Percentiles rank a stretch among this genome's conserved stretches.
These are phyloP conservation scores for Bombus vancouverensis DNA, from an alignment of 1,140 invertebrate genomes.

Conservation along the genomic window DNA sequence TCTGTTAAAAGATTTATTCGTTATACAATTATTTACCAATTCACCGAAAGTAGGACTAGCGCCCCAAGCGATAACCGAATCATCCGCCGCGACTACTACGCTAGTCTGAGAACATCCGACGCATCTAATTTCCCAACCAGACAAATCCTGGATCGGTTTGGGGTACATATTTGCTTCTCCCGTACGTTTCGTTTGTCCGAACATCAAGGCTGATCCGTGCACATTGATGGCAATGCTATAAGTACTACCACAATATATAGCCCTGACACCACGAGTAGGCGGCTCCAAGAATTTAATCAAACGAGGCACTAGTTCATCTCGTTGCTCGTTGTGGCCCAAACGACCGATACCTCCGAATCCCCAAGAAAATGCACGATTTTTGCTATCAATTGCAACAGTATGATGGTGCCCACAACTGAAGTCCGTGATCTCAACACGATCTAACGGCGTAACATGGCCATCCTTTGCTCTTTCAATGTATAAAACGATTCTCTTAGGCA, in stretches of 20 bases:
- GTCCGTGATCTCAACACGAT: conserved; percentile 94
- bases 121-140: conserved; percentile 94
- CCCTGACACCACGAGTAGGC: conserved; percentile 90
- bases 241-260: conserved; percentile 92
- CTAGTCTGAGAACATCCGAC: conserved; percentile 91
- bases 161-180: conserved; percentile 98
- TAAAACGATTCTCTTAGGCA: conserved; percentile 91
- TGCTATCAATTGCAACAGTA: conserved; percentile 93
- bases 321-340: conserved; percentile 94
- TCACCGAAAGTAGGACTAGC: conserved; percentile 95
- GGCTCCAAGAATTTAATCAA: conserved; percentile 95
- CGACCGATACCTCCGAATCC: conserved; percentile 97
- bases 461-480: conserved; percentile 95
- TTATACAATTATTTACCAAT: conserved; percentile 84
- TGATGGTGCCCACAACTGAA: conserved; percentile 96
- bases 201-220: conserved; percentile 90
- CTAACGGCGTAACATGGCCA: conserved; percentile 91
- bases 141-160: conserved; percentile 95
- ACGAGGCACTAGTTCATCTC: conserved; percentile 95
- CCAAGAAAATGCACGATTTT: conserved; percentile 95
- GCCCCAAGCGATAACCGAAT: conserved; percentile 95
- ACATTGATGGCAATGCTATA: conserved; percentile 93
- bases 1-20: neutral
- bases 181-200: conserved; percentile 95
- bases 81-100: conserved; percentile 94